Conservation (phyloP, 2,888 invertebrate species). For the Melieria crassipennis region DNA sequence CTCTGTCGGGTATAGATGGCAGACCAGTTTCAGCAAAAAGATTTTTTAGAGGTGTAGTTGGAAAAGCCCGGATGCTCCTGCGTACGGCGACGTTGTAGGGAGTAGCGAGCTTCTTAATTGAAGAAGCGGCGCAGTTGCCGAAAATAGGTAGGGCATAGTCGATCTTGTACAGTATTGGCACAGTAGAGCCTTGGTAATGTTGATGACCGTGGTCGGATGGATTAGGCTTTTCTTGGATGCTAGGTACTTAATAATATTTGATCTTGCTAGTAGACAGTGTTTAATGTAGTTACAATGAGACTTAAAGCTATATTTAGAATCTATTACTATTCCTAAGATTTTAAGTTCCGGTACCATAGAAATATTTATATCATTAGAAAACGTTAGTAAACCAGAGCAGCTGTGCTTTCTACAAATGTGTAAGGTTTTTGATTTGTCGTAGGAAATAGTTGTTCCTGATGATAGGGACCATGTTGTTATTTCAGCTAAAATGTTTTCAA, state of each 20-base stretch:
- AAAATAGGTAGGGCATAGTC: neutral
- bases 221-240: neutral
- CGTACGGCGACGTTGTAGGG: neutral
- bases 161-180: neutral
- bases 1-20: neutral
- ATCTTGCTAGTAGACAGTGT: neutral
- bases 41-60: constrained; percentile 4
- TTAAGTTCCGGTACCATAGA: neutral
- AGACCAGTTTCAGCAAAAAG: constrained; percentile 10
- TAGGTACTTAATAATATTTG: constrained; percentile 7
- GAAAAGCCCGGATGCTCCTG: constrained; percentile 1
- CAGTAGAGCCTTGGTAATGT: neutral
- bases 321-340: neutral
- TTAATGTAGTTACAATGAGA: constrained; percentile 1
- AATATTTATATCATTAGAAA: no score
- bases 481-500: no score
- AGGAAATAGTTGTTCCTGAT: no score
- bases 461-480: no score
- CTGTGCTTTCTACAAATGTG: no score
- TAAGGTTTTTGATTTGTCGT: no score
- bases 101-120: neutral
- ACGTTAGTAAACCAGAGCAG: no score
- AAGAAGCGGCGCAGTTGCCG: neutral
- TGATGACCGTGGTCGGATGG: neutral
- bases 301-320: no score